phyloP scores from a whole-genome alignment of 2,888 invertebrate genomes.

The Ametastegia equiseti region DNA sequence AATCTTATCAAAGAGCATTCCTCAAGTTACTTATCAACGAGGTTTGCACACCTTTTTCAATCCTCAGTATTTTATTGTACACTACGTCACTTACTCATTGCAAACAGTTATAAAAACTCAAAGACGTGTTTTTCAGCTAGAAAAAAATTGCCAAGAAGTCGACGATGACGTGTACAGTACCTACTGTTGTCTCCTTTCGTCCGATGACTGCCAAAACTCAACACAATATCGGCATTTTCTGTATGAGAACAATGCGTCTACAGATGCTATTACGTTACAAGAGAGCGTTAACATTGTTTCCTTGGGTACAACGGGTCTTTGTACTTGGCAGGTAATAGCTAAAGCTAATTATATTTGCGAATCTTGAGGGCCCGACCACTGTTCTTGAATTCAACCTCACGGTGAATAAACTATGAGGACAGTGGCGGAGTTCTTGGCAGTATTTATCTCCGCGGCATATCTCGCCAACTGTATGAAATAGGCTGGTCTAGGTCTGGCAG shows the following conservation, averaged over 20 bases:
- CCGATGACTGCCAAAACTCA: conserved; percentile 64
- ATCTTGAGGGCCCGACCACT: not conserved
- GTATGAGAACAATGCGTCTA: conserved; percentile 71
- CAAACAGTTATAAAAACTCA: not conserved
- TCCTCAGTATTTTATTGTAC: not conserved
- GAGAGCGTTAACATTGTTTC: conserved; percentile 86
- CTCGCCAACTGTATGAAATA: conserved; percentile 64
- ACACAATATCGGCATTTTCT: conserved; percentile 83
- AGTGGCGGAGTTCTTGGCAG: not conserved
- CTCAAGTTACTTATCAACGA: conserved; percentile 81
- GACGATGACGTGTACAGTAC: conserved; percentile 82
- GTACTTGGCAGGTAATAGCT: conserved; percentile 84
- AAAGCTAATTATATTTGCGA: not conserved
- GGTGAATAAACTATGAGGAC: not conserved
- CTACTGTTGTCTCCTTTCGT: conserved; percentile 78
- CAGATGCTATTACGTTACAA: conserved; percentile 79
- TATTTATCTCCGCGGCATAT: not conserved
- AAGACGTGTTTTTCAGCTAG: conserved; percentile 72
- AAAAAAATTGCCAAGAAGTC: conserved; percentile 78
- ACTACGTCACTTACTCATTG: not conserved
- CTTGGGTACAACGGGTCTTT: conserved; percentile 88
- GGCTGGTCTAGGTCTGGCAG: conserved; percentile 84
- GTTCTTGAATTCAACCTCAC: not conserved
- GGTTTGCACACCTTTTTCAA: conserved; percentile 57
- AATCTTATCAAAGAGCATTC: conserved; percentile 81